phyloP scores from a whole-genome alignment of 2,888 invertebrate genomes.

The Embidobia sp. region DNA sequence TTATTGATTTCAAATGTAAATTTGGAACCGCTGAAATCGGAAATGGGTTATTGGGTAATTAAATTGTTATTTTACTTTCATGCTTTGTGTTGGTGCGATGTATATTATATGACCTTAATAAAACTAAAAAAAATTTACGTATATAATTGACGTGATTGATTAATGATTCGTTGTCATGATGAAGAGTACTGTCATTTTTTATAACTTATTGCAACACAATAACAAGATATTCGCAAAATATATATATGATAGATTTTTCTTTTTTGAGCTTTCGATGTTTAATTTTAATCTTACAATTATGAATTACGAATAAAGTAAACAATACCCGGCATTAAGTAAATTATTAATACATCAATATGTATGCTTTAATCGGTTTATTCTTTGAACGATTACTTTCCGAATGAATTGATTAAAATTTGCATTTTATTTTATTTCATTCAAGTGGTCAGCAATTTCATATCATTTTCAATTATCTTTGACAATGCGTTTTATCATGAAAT shows the following conservation, averaged over 20 bases:
- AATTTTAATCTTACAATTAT: no score
- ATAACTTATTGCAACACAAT: no score
- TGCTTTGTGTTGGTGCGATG: background rate
- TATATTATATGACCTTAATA: constrained; percentile 14
- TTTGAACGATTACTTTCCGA: constrained; percentile 8
- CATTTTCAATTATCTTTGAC: constrained; percentile 29
- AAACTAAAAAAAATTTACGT: constrained; percentile 10
- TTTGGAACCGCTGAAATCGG: constrained; percentile 26
- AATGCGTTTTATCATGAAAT: constrained; percentile 2
- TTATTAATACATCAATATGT: constrained; percentile 20
- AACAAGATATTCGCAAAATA: no score
- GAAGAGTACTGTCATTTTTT: no score
- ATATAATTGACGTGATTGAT: constrained; percentile 4
- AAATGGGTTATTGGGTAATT: constrained; percentile 33
- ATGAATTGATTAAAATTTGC: constrained; percentile 34
- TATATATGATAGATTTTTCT: no score
- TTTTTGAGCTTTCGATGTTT: no score
- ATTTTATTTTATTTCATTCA: constrained; percentile 27
- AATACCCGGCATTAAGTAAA: no score
- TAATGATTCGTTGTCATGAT: background rate
- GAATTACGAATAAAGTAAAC: no score
- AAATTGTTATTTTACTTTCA: constrained; percentile 12
- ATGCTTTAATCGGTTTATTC: constrained; percentile 25
- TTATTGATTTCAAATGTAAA: constrained; percentile 29
- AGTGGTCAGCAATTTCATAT: constrained; percentile 10